Evolutionary conservation across 2,797 vertebrate genomes (phyloP), one percentile per base, ranked within the genome.

Genomic region (Hipposideros larvatus): DNA sequence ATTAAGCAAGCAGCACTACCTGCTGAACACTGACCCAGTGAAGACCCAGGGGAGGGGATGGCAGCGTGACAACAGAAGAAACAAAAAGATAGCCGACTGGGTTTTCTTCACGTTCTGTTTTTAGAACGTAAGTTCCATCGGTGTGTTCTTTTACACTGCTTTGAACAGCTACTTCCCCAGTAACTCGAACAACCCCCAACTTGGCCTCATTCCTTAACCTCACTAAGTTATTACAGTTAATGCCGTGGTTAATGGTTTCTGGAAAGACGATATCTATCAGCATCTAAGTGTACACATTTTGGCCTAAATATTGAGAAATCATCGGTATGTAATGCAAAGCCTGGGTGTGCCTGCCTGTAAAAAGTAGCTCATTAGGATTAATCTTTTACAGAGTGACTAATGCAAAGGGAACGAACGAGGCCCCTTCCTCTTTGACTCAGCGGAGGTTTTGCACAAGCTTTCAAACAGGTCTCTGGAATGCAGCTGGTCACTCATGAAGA

Each of bases 301-400:
- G 97, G 97, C 90, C 98, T 97, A 97, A 98, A 98, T 97, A 97
- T 97, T 98, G 98, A 98, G 98, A 98, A 99, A 98, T 98, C 79
- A 4, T 95, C 98, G 98, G 98, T 98, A 98, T 98, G 98, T 95
- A 96, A 97, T 87, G 95, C 97, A 98, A 98, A 98, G 98, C 97
- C 98, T 98, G 98, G 98, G 98, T 97, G 98, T 98, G 98, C 97
- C 98, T 97, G 97, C 96, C 97, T 95, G 95, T 86, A 96, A 96
- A 98, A 97, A 96, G 96, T 93, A 97, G 46, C 94, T 98, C 96
- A 70, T 98, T 98, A 98, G 97, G 97, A 98, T 98, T 98, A 98
- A 98, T 98, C 97, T 98, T 98, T 98, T 91, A 96, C 96, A 89
- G 97, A 92, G 91, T 98, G 98, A 98, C 94, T 98, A 98, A 98